These are phyloP conservation scores for Denticeps clupeoides DNA, from an alignment of 2,797 vertebrate species.

Conservation along the genomic window DNA sequence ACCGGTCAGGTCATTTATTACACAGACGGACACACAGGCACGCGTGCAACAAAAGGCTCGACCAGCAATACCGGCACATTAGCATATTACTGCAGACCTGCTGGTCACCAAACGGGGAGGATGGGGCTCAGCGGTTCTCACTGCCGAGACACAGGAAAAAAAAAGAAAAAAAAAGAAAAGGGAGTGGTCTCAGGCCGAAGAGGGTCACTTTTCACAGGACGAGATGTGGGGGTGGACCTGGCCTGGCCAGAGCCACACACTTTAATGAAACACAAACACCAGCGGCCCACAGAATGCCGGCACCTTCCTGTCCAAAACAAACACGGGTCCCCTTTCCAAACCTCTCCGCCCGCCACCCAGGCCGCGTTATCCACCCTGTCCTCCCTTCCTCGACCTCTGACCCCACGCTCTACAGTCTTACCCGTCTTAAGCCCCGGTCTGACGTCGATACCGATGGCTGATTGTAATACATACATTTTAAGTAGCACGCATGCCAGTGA, in stretches of 20 bases:
- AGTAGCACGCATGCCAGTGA: no score
- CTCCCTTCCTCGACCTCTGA: constrained; percentile 4
- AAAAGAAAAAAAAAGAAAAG: not conserved
- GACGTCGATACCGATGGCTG: no score
- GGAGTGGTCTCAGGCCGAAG: not conserved
- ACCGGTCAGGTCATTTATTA: constrained; percentile 23
- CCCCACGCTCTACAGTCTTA: no score
- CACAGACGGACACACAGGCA: no score
- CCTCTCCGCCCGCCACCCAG: constrained; percentile 8
- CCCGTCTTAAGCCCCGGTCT: no score
- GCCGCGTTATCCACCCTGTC: constrained; percentile 13
- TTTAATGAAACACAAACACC: constrained; percentile 50
- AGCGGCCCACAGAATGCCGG: constrained; percentile 11
- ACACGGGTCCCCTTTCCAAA: constrained; percentile 18
- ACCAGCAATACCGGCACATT: constrained; percentile 22
- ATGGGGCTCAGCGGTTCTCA: no score
- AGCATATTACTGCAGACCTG: constrained; percentile 26
- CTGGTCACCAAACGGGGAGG: no score
- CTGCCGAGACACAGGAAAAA: no score
- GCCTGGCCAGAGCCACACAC: not conserved
- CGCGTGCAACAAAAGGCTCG: no score
- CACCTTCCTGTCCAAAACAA: constrained; percentile 45
- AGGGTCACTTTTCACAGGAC: not conserved
- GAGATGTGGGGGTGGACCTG: not conserved
- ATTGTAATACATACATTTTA: no score